Base-by-base conservation (phyloP, 2,113 vertebrate species). In the Pteronura brasiliensis region DNA sequence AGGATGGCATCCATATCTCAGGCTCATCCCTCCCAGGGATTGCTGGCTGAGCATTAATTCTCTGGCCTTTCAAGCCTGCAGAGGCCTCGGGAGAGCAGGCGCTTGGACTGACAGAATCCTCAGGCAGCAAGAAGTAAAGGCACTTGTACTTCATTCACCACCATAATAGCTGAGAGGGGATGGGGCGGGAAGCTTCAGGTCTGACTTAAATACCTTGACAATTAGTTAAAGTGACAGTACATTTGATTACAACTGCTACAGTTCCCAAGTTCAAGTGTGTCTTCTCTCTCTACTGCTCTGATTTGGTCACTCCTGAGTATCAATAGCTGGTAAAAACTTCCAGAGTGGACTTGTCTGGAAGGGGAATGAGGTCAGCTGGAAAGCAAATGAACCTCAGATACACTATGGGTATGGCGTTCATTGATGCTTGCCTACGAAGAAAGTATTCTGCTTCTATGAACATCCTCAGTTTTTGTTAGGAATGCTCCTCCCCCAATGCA, bases 231-330 rank as follows among this genome's bases (percentile, higher is more conserved):
- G 25, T 29, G n/a, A 34, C 17, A 8, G 34, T 77, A 31, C 4
- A 20, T 6, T 61, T 71, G 36, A 34, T 61, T 8, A 17, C 13
- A 36, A 20, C 25, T 77, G 13, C 1, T 27, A 11, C 3, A 31
- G 14, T 27, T n/a, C 63, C 9, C 0, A 67, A 20, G 44, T 39
- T 34, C 11, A 39, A 34, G 25, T 42, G 31, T 34, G 8, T 39
- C 20, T 57, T 63, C 31, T 61, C 34, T 92, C 74, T 69, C n/a
- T 81, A 25, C 12, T 71, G 29, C 20, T 31, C 31, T 25, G 18
- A 36, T 12, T 34, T 2, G 14, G 39, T 0, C 1, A 23, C 10
- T 59, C 5, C 15, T 72, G 10, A 74, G 34, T 13, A 1, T 4
- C 42, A 39, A 3, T 1, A 31, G 17, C 17, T 34, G 7, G 7